Evolutionary conservation across 2,888 invertebrate genomes (phyloP), one percentile per base, ranked within the genome.

Genomic region (Junonia oenone): DNA sequence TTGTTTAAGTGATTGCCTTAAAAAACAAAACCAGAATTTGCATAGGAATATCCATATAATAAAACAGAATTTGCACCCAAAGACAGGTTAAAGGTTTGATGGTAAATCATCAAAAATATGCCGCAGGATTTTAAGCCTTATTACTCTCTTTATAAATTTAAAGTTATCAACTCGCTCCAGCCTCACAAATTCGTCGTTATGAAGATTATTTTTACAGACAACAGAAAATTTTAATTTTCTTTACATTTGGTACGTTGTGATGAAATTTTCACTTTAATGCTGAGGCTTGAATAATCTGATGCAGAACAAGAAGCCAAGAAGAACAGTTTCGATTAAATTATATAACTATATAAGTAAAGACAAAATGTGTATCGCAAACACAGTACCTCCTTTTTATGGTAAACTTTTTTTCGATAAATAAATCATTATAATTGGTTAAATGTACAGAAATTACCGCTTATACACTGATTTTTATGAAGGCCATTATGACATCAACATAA

Each of bases 1-100:
- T n/a, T n/a, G n/a, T n/a, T n/a, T n/a, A n/a, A n/a, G n/a, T n/a
- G 56, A 56, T 56, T 56, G 51, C 45, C 51, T 33, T 51, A 47
- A 54, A 54, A 54, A 48, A 54, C 54, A 56, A 56, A 56, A 43
- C 33, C 43, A 29, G 33, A 51, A 56, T 56, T 56, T 56, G 35
- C 51, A 56, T 48, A 29, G 47, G 50, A 49, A 46, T 35, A 31
- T 37, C 29, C 37, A 56, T 52, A 38, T 49, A 33, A 40, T 49
- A 17, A 48, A 52, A 37, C 26, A n/a, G 26, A 4, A 43, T 26
- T 43, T 26, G 19, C 38, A 43, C 22, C 22, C 22, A n/a, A 8
- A 55, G 31, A 51, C 40, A 22, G 51, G 11, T 33, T 43, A 27
- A 27, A 22, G 46, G 33, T 26, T 47, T 27, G 35, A 38, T 13